Conservation (phyloP, 2,797 vertebrate genomes). For the Cephalopachus bancanus region DNA sequence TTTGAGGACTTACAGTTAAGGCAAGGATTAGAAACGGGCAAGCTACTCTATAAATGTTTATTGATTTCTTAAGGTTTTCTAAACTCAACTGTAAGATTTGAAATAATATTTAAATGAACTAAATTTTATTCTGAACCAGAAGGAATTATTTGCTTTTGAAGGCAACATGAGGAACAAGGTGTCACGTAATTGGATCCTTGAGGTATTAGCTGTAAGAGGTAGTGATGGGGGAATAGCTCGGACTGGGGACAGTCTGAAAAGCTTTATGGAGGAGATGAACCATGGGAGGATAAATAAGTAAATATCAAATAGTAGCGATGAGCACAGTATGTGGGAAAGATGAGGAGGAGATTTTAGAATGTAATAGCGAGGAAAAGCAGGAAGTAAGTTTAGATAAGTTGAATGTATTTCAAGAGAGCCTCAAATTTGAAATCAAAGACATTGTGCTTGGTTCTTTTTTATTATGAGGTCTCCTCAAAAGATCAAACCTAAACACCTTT, state of each 20-base stretch:
- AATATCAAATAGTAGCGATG: neutral
- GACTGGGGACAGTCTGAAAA: neutral
- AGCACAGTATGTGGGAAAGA: neutral
- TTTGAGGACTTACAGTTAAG: neutral
- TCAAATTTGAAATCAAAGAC: neutral
- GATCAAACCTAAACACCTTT: neutral
- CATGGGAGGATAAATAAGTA: neutral
- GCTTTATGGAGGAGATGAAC: neutral
- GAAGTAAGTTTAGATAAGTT: neutral
- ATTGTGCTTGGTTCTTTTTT: neutral
- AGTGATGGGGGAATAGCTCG: too few relatives aligned
- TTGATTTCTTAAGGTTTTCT: neutral
- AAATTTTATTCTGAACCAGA: neutral
- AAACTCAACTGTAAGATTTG: neutral
- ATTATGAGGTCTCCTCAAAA: neutral
- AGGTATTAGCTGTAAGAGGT: neutral
- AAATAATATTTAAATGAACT: slow-evolving; percentile 1
- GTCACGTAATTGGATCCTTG: neutral
- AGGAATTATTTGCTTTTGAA: neutral
- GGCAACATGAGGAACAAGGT: neutral
- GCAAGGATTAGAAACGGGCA: neutral
- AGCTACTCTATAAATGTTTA: neutral
- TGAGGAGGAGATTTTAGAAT: neutral
- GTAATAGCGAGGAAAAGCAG: neutral
- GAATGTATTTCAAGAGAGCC: neutral